Percentiles rank a stretch among this genome's conserved stretches.
phyloP scores from a whole-genome alignment of 1,140 invertebrate genomes.

The Drosophila lowei region DNA sequence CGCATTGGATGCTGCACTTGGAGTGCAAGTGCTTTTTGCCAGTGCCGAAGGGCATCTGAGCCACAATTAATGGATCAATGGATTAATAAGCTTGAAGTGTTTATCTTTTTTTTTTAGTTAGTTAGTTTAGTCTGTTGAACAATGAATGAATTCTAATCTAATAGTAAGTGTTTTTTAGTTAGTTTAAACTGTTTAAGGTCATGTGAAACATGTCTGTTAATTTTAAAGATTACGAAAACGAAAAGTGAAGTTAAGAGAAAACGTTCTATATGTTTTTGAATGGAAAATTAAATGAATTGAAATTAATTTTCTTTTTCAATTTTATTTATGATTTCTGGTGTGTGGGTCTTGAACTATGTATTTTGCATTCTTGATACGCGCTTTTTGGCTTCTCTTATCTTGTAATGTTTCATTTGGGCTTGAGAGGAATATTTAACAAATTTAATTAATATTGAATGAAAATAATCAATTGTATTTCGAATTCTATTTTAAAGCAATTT shows the following conservation, averaged over 20 bases:
- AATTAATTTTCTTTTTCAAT: slow-evolving; percentile 64
- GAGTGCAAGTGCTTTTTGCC: no score
- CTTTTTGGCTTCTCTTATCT: background rate
- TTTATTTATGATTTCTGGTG: slow-evolving; percentile 48
- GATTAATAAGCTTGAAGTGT: no score
- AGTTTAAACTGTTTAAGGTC: slow-evolving; percentile 28
- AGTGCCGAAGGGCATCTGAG: no score
- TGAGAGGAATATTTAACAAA: no score
- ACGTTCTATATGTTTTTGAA: slow-evolving; percentile 30
- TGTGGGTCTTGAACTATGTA: slow-evolving; percentile 17
- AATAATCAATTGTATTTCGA: no score
- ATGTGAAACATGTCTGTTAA: slow-evolving; percentile 64
- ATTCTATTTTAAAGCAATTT: no score
- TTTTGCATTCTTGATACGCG: background rate
- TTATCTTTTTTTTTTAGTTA: no score
- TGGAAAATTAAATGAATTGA: slow-evolving; percentile 67
- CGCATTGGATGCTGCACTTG: no score
- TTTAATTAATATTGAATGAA: background rate
- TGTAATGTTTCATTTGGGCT: no score
- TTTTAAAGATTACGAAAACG: slow-evolving; percentile 30
- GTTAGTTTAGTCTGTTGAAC: slow-evolving; percentile 2
- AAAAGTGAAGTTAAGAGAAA: slow-evolving; percentile 13
- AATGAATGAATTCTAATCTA: slow-evolving; percentile 27
- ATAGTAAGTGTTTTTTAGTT: slow-evolving; percentile 35
- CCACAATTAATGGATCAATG: no score